Conservation (phyloP, 2,113 vertebrate species). For the Indri indri region DNA sequence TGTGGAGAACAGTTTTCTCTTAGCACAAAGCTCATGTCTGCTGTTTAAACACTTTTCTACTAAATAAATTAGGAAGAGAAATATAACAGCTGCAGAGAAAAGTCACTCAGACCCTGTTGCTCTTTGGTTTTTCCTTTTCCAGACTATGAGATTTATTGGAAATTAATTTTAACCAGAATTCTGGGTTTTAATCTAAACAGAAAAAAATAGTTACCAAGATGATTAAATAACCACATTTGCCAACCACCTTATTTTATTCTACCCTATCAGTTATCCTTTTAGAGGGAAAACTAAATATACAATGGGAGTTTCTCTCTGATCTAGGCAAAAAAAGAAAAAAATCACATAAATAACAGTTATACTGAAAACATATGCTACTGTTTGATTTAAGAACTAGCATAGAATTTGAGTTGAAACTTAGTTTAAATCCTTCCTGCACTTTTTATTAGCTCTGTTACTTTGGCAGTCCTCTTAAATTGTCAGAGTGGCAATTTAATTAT, state of each 20-base stretch:
- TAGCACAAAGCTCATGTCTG: neutral
- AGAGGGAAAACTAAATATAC: neutral
- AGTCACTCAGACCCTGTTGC: neutral
- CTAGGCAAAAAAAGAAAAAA: neutral
- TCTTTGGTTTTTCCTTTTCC: neutral
- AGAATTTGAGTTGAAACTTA: neutral
- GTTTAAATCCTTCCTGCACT: neutral
- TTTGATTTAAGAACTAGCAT: neutral
- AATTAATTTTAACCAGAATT: neutral
- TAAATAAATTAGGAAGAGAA: neutral
- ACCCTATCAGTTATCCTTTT: neutral
- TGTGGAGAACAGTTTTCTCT: neutral
- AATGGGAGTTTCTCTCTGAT: neutral
- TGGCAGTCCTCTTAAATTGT: neutral
- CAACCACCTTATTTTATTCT: neutral
- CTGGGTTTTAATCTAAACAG: neutral
- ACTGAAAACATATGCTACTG: neutral
- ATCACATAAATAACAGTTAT: neutral
- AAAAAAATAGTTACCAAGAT: neutral
- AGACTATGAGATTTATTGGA: neutral
- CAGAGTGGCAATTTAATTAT: neutral
- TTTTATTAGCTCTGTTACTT: neutral
- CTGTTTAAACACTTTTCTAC: neutral
- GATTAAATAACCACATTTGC: neutral
- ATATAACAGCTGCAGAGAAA: neutral